Base-by-base conservation (phyloP, 2,113 vertebrate genomes). In the Suricata suricatta region DNA sequence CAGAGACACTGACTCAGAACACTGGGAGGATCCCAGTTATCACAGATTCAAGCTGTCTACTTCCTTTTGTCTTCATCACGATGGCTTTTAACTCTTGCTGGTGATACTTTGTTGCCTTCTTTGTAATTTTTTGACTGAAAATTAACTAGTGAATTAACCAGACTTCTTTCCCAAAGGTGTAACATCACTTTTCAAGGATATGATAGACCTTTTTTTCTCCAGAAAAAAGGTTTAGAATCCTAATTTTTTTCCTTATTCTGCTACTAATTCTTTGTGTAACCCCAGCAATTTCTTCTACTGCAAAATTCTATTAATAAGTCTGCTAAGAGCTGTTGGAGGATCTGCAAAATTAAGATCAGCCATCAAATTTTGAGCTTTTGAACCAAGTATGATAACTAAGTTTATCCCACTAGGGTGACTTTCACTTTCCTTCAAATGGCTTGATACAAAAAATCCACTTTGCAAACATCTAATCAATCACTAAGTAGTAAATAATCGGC, bases 341-440 rank as follows among this genome's bases (percentile, higher is more conserved):
- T 94, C 97, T 97, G 64, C 92, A 97, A 97, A 97, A 81, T 44
- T 77, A 85, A 97, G 83, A 90, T 74, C 60, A 92, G 80, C 31
- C 96, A 87, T 92, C 82, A 77, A 92, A 82, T 44, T 54, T 96
- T 96, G 11, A 79, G 13, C 41, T 91, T 93, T 95, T 83, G 41
- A 83, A 77, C 57, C 92, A 91, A 85, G 38, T 85, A 88, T 19
- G 25, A 7, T 7, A 74, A 50, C 12, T 68, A 90, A 57, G 66
- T 64, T 97, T 96, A 84, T 90, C 89, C 60, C 2, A 96, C 38
- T 17, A 95, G 6, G 27, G 44, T 94, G 47, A 69, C 9, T 97
- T 97, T 68, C 64, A 38, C n/a, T 74, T 83, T 35, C 47, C 52
- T 93, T 77, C 57, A 87, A 85, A 92, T 41, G 84, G 16, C n/a